A percentile compares a stretch with the other conserved stretches of the same genome.
Evolutionary conservation across 1,140 invertebrate genomes (phyloP).

Genomic region (Ceratosolen fusciceps): DNA sequence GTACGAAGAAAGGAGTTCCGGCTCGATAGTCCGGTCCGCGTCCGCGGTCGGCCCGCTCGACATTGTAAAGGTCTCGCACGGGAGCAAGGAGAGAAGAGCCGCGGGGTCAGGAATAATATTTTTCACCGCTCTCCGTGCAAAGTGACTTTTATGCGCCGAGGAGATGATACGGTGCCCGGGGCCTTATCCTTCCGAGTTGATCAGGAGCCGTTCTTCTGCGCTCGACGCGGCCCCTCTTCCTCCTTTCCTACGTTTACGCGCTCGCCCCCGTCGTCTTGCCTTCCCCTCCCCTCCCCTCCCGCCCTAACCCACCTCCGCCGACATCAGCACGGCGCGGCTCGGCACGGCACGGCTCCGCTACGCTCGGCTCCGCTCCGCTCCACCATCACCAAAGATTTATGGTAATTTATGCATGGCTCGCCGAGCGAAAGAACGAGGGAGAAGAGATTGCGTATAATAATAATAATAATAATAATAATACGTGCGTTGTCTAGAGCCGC

Average conservation of each 20-base stretch:
- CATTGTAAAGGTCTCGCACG: too few species aligned
- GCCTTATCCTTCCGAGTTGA: constrained; percentile 1
- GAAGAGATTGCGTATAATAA: background rate
- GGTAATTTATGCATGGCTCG: constrained; percentile 27
- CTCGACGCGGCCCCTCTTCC: background rate
- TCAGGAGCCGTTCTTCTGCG: background rate
- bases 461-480: too few species aligned
- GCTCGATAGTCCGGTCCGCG: too few species aligned
- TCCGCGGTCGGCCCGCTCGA: too few species aligned
- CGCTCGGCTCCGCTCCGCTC: background rate
- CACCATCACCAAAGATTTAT: constrained; percentile 21
- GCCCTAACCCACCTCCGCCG: too few species aligned
- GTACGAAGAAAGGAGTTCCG: too few species aligned
- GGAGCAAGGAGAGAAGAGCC: background rate
- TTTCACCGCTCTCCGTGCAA: background rate
- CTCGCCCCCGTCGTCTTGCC: background rate
- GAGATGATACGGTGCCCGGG: constrained; percentile 6
- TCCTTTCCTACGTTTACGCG: background rate
- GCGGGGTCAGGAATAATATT: constrained; percentile 8
- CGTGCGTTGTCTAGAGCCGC: too few species aligned
- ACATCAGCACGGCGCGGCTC: too few species aligned
- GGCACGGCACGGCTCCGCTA: background rate
- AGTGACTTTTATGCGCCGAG: constrained; percentile 23
- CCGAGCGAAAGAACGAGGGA: background rate
- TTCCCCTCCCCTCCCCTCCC: background rate